phyloP scores from a whole-genome alignment of 2,797 vertebrate species.

The Chrysocyon brachyurus region DNA sequence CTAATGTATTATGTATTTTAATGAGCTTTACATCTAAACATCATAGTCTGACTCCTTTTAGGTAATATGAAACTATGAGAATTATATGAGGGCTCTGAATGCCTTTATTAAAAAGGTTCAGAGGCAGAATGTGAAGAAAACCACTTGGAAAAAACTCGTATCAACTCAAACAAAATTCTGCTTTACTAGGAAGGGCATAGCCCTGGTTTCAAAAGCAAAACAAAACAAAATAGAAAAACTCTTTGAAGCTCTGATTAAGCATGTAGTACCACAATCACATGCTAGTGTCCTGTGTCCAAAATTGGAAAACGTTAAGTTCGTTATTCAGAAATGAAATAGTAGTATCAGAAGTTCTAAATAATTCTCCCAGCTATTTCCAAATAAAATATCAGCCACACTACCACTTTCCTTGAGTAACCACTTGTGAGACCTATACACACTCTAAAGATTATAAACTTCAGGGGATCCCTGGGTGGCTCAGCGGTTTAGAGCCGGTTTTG shows the following conservation, averaged over 20 bases:
- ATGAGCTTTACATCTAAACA: conserved; percentile 58
- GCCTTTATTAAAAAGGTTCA: background rate
- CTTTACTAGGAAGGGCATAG: conserved; percentile 46
- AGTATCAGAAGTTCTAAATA: conserved; percentile 42
- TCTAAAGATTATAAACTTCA: background rate
- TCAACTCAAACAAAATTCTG: conserved; percentile 25
- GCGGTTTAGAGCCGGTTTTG: too few species aligned
- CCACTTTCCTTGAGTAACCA: background rate
- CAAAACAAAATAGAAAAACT: conserved; percentile 52
- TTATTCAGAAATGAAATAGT: conserved; percentile 61
- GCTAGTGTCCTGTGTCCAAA: conserved; percentile 25
- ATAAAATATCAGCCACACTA: background rate
- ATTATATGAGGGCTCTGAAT: background rate
- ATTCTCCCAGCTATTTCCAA: conserved; percentile 52
- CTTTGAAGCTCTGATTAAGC: conserved; percentile 69
- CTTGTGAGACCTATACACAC: background rate
- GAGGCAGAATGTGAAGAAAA: conserved; percentile 34
- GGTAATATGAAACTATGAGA: conserved; percentile 46
- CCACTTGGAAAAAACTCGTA: conserved; percentile 33
- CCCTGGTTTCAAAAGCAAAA: conserved; percentile 49
- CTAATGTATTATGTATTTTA: background rate
- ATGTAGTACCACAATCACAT: conserved; percentile 48
- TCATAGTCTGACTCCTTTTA: conserved; percentile 38
- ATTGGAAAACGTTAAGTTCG: conserved; percentile 42
- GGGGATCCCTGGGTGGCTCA: too few species aligned